Base-by-base conservation (phyloP, 2,888 invertebrate genomes). In the Byasa hedistus region DNA sequence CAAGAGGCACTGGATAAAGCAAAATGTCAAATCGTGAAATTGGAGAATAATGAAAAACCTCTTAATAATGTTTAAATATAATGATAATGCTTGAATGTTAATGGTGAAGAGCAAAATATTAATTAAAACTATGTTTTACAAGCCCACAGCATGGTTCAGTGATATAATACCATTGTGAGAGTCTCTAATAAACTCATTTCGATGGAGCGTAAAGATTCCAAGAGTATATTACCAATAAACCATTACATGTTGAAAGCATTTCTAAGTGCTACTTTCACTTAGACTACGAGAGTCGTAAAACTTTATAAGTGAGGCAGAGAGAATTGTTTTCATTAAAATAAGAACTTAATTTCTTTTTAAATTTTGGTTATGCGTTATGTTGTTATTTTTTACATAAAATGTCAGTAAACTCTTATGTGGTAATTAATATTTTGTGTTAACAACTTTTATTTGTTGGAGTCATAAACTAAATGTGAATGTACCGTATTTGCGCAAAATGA, bases 231-330 rank as follows among this genome's bases (percentile, higher is more conserved):
- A 22, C 21, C 55, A 65, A 65, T 55, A 65, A 22, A 48, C 55
- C 56, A 65, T 60, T 60, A 55, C n/a, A 24, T n/a, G 52, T 57
- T 66, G 57, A 66, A 52, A 66, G 27, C 65, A 39, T 66, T 57
- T 54, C 52, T 57, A 61, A 66, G 57, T 61, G 61, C 36, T 52
- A 39, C 61, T 61, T 61, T 61, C 61, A 24, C 58, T 52, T 27
- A 24, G 54, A 48, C 48, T 56, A 51, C 32, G 48, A 5, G 3
- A 44, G 44, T 48, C 48, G 48, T n/a, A n/a, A n/a, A 48, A 48
- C 48, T 7, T 48, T 48, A 48, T n/a, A n/a, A 48, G 7, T 48
- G n/a, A 12, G n/a, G 48, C 48, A 19, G 8, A 48, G n/a, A n/a
- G 48, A n/a, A 48, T 48, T 48, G n/a, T 48, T n/a, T n/a, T 48